These are phyloP conservation scores for Isichthys henryi DNA, from an alignment of 2,113 vertebrate species.

Conservation along the genomic window DNA sequence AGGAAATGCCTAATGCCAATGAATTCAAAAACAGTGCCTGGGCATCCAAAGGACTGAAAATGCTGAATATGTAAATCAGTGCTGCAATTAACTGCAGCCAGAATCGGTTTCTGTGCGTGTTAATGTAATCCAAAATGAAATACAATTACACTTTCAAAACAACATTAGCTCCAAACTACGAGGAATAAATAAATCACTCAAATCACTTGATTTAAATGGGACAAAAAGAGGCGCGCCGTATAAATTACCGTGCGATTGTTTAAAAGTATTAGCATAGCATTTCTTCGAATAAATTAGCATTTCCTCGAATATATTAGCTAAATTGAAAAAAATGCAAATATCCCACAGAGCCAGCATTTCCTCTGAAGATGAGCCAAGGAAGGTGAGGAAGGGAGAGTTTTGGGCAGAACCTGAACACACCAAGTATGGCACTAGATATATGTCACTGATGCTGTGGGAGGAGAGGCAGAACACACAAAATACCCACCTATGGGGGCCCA, in stretches of 20 bases:
- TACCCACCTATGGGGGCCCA: neutral
- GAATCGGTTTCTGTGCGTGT: neutral
- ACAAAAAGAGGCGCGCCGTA: slow-evolving; percentile 24
- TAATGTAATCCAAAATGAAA: slow-evolving; percentile 18
- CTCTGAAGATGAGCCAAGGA: neutral
- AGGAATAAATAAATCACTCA: slow-evolving; percentile 20
- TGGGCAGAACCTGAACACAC: neutral
- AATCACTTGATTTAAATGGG: slow-evolving; percentile 28
- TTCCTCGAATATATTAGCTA: neutral
- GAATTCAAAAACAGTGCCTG: neutral
- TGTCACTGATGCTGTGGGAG: neutral
- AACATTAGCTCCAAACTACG: slow-evolving; percentile 21
- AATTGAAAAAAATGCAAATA: slow-evolving; percentile 2
- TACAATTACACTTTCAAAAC: slow-evolving; percentile 23
- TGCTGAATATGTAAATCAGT: neutral
- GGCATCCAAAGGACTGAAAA: neutral
- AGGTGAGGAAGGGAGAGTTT: neutral
- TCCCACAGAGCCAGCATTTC: neutral
- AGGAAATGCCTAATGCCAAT: neutral
- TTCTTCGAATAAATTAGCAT: slow-evolving; percentile 1
- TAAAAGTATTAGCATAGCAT: neutral
- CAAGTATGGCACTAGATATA: neutral
- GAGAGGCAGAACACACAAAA: neutral
- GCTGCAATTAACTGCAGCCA: neutral
- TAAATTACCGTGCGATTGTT: neutral